Percentiles rank a stretch among this genome's conserved stretches.
phyloP scores from a whole-genome alignment of 2,113 vertebrate species.

The Trichechus manatus region DNA sequence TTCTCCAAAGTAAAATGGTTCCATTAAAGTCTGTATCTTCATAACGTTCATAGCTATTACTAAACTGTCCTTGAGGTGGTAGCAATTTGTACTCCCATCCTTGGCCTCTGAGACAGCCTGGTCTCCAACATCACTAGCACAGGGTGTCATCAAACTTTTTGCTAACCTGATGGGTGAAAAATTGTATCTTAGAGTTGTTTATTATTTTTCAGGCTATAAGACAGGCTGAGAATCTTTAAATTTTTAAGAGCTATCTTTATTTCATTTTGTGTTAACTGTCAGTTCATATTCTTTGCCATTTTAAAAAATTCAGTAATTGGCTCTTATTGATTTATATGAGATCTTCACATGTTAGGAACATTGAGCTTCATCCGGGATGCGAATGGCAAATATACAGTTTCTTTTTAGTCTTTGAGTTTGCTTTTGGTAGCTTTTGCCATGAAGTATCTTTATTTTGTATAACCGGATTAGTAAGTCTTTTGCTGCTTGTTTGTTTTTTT shows the following conservation, averaged over 20 bases:
- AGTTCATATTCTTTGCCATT: not conserved
- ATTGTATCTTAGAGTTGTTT: too few relatives aligned
- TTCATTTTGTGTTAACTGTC: not conserved
- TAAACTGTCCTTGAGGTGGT: not conserved
- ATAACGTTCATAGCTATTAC: not conserved
- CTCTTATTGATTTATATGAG: not conserved
- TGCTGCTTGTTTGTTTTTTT: not conserved
- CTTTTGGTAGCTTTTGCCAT: not conserved
- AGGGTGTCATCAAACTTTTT: not conserved
- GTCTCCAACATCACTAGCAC: not conserved
- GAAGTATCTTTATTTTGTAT: not conserved
- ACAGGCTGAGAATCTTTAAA: too few relatives aligned
- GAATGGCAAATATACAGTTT: not conserved
- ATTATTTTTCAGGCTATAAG: too few relatives aligned
- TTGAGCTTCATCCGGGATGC: not conserved
- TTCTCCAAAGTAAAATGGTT: not conserved
- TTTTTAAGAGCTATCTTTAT: too few relatives aligned
- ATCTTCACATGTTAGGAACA: not conserved
- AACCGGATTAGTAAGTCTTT: not conserved
- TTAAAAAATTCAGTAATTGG: not conserved
- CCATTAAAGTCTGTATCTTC: not conserved
- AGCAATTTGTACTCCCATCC: not conserved
- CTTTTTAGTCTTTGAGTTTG: not conserved
- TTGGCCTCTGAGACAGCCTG: not conserved
- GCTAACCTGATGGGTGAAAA: too few relatives aligned